These are phyloP conservation scores for Gryon sp. DNA, from an alignment of 1,140 invertebrate genomes.

Conservation along the genomic window DNA sequence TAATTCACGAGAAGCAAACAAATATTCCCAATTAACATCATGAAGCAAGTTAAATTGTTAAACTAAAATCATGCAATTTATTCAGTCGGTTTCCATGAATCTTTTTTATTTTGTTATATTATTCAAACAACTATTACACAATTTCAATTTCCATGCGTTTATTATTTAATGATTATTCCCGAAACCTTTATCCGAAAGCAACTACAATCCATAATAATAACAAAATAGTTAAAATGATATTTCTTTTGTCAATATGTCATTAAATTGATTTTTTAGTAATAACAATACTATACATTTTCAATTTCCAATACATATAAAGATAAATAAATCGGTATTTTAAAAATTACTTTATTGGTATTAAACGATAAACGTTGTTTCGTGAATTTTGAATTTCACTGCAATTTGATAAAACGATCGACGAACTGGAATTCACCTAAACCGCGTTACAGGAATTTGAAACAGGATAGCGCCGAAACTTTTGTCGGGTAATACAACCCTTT, in stretches of 20 bases:
- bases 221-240: too few relatives aligned
- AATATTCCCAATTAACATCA: conserved; percentile 58
- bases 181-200: too few relatives aligned
- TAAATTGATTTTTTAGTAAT: too few relatives aligned
- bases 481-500: conserved; percentile 38
- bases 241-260: too few relatives aligned
- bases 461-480: conserved; percentile 54
- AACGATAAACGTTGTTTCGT: conserved; percentile 12
- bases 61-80: conserved; percentile 40
- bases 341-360: conserved; percentile 2
- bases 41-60: conserved; percentile 25
- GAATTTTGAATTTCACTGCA: conserved; percentile 16
- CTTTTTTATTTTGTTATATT: too few relatives aligned
- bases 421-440: conserved; percentile 53
- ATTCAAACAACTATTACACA: too few relatives aligned
- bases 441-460: conserved; percentile 64
- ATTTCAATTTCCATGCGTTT: too few relatives aligned
- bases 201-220: too few relatives aligned
- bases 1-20: conserved; percentile 51
- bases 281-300: too few relatives aligned
- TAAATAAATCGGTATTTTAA: too few relatives aligned
- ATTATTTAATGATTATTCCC: too few relatives aligned
- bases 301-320: too few relatives aligned
- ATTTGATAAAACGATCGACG: conserved; percentile 43
- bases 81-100: conserved; percentile 8